phyloP scores from a whole-genome alignment of 2,113 vertebrate species.

The Stercorarius parasiticus region DNA sequence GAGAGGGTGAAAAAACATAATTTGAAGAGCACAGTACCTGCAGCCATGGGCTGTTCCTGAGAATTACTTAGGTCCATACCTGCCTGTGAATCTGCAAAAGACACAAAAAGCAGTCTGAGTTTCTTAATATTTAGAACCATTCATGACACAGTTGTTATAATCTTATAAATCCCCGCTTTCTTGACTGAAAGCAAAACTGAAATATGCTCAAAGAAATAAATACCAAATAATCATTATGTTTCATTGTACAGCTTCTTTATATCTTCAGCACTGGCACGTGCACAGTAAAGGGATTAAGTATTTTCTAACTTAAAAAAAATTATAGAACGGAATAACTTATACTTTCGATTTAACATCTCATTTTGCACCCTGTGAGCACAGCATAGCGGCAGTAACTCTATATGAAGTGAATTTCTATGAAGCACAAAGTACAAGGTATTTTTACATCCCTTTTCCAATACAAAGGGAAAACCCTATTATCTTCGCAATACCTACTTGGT shows the following conservation, averaged over 20 bases:
- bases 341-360: not conserved
- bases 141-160: accelerated
- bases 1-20: not conserved
- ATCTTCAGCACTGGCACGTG: not conserved
- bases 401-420: not conserved
- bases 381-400: accelerated
- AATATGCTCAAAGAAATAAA: not conserved
- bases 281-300: not conserved
- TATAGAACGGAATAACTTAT: not conserved
- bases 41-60: slow-evolving; percentile 64
- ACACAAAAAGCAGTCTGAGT: not conserved
- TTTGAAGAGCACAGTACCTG: slow-evolving; percentile 64
- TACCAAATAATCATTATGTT: not conserved
- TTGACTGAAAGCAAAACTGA: not conserved
- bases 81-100: slow-evolving; percentile 68
- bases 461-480: not conserved
- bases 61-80: slow-evolving; percentile 68
- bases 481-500: not conserved
- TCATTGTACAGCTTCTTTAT: not conserved
- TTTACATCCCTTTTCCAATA: not conserved
- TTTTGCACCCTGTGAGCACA: not conserved
- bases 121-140: not conserved
- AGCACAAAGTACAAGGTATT: not conserved
- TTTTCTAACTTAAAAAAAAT: not conserved
- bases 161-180: not conserved